A percentile compares a stretch with the other conserved stretches of the same genome.
Conservation (phyloP, 2,888 invertebrate genomes). For the Cheiracanthium punctorium region DNA sequence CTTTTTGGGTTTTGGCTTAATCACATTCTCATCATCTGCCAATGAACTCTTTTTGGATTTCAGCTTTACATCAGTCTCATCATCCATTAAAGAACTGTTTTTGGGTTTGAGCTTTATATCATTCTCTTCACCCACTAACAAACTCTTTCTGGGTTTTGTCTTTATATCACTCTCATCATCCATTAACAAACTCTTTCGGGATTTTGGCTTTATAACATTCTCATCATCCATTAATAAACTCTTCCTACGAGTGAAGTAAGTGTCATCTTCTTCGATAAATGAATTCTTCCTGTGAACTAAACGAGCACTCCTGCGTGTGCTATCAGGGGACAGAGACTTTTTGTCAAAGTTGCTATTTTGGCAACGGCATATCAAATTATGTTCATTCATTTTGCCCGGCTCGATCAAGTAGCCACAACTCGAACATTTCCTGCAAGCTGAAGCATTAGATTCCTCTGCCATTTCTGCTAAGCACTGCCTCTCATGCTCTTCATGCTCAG, state of each 20-base stretch:
- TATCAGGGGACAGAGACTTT: neutral
- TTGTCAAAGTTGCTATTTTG: neutral
- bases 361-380: neutral
- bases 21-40: no score
- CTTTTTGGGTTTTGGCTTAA: no score
- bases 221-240: neutral
- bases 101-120: no score
- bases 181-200: neutral
- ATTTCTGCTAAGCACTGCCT: constrained; percentile 15
- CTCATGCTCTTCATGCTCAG: constrained; percentile 23
- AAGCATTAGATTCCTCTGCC: neutral
- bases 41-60: no score
- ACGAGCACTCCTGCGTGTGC: constrained; percentile 51
- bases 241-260: neutral
- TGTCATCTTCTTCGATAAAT: constrained; percentile 32
- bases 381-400: neutral
- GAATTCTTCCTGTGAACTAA: constrained; percentile 40
- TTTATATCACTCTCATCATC: constrained; percentile 3
- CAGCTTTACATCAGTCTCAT: no score
- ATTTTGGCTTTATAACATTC: constrained; percentile 9
- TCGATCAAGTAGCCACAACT: constrained; percentile 7
- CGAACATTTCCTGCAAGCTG: no score
- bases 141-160: no score
- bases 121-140: no score
- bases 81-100: no score